These are phyloP conservation scores for Timema cristinae DNA, from an alignment of 2,888 invertebrate genomes.

Conservation along the genomic window DNA sequence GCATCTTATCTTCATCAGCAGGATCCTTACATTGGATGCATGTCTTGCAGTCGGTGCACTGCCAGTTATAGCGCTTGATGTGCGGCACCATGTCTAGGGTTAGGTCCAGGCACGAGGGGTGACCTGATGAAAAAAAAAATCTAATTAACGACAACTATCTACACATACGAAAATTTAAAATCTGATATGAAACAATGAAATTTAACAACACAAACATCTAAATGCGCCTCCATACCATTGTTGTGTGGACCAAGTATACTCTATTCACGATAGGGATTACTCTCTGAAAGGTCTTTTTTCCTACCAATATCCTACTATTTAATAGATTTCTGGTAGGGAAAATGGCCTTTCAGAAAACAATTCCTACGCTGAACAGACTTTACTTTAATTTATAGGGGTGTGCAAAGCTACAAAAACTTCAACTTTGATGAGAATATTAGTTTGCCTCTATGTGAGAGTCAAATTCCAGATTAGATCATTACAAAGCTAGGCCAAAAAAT, in stretches of 20 bases:
- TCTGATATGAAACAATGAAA: neutral
- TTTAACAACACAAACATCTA: too few relatives aligned
- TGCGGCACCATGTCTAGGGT: conserved; percentile 76
- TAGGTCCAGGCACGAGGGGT: conserved; percentile 85
- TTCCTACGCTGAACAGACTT: neutral
- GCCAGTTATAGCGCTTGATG: conserved; percentile 85
- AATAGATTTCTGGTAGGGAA: too few relatives aligned
- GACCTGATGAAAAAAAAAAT: conserved; percentile 52
- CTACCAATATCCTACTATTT: too few relatives aligned
- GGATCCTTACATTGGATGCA: conserved; percentile 80
- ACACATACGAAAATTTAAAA: neutral
- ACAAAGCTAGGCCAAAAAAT: too few relatives aligned
- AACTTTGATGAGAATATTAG: too few relatives aligned
- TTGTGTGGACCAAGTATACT: too few relatives aligned
- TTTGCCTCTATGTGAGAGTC: too few relatives aligned
- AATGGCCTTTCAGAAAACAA: too few relatives aligned
- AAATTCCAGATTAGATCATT: too few relatives aligned
- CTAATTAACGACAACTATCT: neutral
- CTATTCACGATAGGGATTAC: too few relatives aligned
- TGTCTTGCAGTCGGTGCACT: conserved; percentile 89
- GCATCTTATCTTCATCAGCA: conserved; percentile 84
- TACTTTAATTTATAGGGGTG: neutral
- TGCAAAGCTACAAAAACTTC: neutral
- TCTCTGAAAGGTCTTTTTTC: too few relatives aligned
- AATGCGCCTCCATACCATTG: too few relatives aligned